These are phyloP conservation scores for Aphidius colemani DNA, from an alignment of 2,888 invertebrate species.

Conservation along the genomic window DNA sequence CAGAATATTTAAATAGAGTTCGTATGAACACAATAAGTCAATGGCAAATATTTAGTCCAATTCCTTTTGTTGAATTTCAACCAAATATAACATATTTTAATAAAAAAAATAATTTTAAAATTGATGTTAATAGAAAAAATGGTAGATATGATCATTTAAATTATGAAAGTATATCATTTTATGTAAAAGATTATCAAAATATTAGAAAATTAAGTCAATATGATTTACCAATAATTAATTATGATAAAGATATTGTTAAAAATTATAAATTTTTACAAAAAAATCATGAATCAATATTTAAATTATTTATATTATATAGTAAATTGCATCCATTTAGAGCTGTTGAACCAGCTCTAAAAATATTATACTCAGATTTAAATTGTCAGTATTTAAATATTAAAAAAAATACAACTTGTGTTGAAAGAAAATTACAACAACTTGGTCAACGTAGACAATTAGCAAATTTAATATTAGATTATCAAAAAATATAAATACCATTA, in stretches of 20 bases:
- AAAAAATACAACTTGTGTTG: conserved; percentile 46
- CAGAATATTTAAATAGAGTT: conserved; percentile 89
- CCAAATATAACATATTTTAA: conserved; percentile 66
- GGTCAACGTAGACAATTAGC: conserved; percentile 65
- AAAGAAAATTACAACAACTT: conserved; percentile 50
- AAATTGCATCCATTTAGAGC: conserved; percentile 76
- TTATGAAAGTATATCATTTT: conserved; percentile 78
- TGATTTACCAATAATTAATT: conserved; percentile 67
- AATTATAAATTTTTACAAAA: conserved; percentile 58
- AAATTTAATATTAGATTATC: conserved; percentile 63
- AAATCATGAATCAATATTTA: conserved; percentile 65
- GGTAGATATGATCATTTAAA: conserved; percentile 81
- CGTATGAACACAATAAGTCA: conserved; percentile 89
- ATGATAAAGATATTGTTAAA: conserved; percentile 69
- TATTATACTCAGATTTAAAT: conserved; percentile 60
- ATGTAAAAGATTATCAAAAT: conserved; percentile 74
- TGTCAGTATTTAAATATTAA: conserved; percentile 48
- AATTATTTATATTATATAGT: conserved; percentile 72
- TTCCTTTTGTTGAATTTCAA: conserved; percentile 87
- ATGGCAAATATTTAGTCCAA: conserved; percentile 89
- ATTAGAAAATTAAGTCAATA: conserved; percentile 34
- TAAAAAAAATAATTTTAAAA: conserved; percentile 60
- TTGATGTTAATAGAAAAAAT: conserved; percentile 73
- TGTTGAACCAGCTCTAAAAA: conserved; percentile 77
- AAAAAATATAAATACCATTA: conserved; percentile 25